phyloP scores from a whole-genome alignment of 1,140 invertebrate species.

The Ceratosolen fusciceps region DNA sequence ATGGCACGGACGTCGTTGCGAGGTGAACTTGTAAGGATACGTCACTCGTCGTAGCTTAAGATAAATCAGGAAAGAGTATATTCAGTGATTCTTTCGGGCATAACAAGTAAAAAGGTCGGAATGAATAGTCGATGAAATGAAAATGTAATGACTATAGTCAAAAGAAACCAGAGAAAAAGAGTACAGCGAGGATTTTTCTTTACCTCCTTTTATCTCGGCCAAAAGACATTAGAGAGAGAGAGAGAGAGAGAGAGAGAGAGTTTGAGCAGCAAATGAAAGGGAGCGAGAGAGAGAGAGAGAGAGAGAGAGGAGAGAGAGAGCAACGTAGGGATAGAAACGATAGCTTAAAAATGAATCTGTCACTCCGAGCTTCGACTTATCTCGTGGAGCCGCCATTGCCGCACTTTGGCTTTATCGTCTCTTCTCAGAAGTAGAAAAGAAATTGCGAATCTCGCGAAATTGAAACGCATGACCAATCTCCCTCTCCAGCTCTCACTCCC shows the following conservation, averaged over 20 bases:
- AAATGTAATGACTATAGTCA: neutral
- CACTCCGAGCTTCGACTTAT: constrained; percentile 58
- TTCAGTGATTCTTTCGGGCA: neutral
- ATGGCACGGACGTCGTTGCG: neutral
- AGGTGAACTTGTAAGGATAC: neutral
- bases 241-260: neutral
- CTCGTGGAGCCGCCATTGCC: constrained; percentile 28
- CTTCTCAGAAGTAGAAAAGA: constrained; percentile 12
- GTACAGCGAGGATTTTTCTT: neutral
- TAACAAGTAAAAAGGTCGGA: neutral
- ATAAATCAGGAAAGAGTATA: neutral
- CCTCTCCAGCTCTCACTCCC: neutral
- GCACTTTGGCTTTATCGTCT: constrained; percentile 22
- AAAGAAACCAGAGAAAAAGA: neutral
- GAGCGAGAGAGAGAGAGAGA: neutral
- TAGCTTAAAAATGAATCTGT: constrained; percentile 63
- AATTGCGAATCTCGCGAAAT: constrained; percentile 39
- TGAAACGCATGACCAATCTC: constrained; percentile 38
- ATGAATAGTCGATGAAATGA: neutral
- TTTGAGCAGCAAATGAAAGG: too few species aligned
- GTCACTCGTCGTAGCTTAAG: neutral
- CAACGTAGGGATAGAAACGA: neutral
- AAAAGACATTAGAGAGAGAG: neutral
- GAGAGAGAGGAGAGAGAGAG: neutral
- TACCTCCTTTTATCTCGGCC: constrained; percentile 26